Evolutionary conservation across 2,113 vertebrate species (phyloP).

Genomic region (Cynoglossus semilaevis): DNA sequence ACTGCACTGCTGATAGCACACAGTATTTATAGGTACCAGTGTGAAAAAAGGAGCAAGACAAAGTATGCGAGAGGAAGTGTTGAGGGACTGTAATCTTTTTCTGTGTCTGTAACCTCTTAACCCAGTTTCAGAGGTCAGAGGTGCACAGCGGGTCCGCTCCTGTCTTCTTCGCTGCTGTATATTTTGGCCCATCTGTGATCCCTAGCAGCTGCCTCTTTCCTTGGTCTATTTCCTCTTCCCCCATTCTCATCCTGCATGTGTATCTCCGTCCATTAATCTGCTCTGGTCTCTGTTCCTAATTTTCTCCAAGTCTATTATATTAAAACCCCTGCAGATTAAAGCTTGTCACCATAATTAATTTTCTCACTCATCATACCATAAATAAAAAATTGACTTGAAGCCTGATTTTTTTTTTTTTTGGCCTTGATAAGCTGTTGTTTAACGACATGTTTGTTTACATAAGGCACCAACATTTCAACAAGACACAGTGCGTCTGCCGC

Average conservation of each 20-base stretch:
- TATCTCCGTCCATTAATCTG: slow-evolving; percentile 39
- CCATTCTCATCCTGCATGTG: not conserved
- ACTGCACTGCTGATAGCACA: slow-evolving; percentile 47
- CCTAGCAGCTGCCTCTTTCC: slow-evolving; percentile 38
- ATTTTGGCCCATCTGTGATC: slow-evolving; percentile 11
- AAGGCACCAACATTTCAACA: too few species aligned
- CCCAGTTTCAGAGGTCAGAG: slow-evolving; percentile 62
- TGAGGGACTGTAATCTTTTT: slow-evolving; percentile 56
- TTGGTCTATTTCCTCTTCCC: slow-evolving; percentile 2
- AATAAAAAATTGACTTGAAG: too few species aligned
- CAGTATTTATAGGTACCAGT: slow-evolving; percentile 69
- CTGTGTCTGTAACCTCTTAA: slow-evolving; percentile 71
- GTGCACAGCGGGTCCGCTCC: slow-evolving; percentile 22
- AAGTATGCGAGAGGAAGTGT: slow-evolving; percentile 37
- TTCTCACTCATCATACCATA: too few species aligned
- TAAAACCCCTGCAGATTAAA: slow-evolving; percentile 19
- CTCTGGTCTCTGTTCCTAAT: slow-evolving; percentile 28
- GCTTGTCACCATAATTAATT: slow-evolving; percentile 29
- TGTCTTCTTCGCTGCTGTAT: slow-evolving; percentile 1
- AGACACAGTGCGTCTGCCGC: too few species aligned
- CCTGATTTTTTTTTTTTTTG: too few species aligned
- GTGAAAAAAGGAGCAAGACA: slow-evolving; percentile 16
- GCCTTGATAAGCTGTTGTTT: too few species aligned
- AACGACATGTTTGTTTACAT: too few species aligned
- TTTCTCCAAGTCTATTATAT: slow-evolving; percentile 22